Evolutionary conservation across 2,888 invertebrate species (phyloP).

Genomic region (Caenorhabditis parvicauda): DNA sequence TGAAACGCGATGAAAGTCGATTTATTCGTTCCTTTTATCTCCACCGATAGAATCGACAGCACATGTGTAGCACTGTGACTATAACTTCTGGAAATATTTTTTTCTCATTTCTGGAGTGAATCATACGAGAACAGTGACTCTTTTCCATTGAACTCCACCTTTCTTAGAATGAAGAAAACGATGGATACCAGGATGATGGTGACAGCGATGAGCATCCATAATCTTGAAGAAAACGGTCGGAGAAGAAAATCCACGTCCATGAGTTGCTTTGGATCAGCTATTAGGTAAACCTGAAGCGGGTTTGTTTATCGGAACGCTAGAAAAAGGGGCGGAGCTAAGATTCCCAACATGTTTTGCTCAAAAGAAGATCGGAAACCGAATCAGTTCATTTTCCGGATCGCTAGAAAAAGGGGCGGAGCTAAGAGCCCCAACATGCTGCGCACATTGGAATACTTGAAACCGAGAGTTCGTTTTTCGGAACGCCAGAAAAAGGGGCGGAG

Average conservation of each 20-base stretch:
- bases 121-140: conserved; percentile 7
- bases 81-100: conserved; percentile 14
- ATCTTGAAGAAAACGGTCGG: conserved; percentile 18
- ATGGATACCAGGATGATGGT: conserved; percentile 14
- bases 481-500: no score
- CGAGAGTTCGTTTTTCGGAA: no score
- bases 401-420: no score
- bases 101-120: neutral
- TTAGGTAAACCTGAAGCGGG: conserved; percentile 19
- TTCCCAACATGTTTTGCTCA: no score
- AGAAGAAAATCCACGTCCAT: conserved; percentile 24
- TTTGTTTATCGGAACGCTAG: no score
- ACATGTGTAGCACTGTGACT: conserved; percentile 17
- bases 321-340: no score
- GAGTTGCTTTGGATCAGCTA: conserved; percentile 15
- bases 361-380: no score
- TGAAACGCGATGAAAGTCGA: conserved; percentile 25
- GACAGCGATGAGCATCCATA: conserved; percentile 14
- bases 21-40: conserved; percentile 10
- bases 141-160: conserved; percentile 12
- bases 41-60: conserved; percentile 18
- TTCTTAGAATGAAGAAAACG: conserved; percentile 16
- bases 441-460: no score
- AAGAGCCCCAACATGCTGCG: no score
- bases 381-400: no score